Conservation (phyloP, 2,797 vertebrate species). For the Alfaro cultratus region DNA sequence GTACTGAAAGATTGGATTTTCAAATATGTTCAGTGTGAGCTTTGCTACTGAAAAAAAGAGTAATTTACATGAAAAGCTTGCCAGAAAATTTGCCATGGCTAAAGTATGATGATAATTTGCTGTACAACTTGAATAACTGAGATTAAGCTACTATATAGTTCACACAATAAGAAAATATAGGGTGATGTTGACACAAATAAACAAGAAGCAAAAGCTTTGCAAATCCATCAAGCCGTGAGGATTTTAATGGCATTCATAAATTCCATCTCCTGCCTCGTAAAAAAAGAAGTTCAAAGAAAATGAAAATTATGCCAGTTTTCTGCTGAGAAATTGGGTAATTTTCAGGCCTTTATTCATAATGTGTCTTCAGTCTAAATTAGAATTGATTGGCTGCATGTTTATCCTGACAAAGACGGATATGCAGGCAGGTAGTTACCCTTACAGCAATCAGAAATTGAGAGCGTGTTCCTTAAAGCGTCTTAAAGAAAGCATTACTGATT, state of each 20-base stretch:
- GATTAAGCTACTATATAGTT: background rate
- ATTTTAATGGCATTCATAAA: slow-evolving; percentile 20
- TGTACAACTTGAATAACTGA: background rate
- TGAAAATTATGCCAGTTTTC: slow-evolving; percentile 23
- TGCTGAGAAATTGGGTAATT: slow-evolving; percentile 11
- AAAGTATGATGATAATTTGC: background rate
- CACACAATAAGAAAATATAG: background rate
- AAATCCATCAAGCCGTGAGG: background rate
- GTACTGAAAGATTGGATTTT: background rate
- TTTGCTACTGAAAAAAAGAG: background rate
- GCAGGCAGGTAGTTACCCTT: slow-evolving; percentile 30
- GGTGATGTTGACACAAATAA: background rate
- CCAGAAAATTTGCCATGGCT: background rate
- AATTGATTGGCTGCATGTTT: slow-evolving; percentile 32
- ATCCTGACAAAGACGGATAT: slow-evolving; percentile 38
- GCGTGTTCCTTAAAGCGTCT: slow-evolving; percentile 8
- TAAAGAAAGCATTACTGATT: background rate
- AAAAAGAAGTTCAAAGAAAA: background rate
- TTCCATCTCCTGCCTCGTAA: slow-evolving; percentile 1
- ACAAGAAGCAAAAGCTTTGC: background rate
- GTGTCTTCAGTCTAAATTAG: slow-evolving; percentile 24
- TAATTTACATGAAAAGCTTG: background rate
- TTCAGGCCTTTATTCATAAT: background rate
- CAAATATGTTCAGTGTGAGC: background rate
- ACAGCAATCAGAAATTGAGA: slow-evolving; percentile 23